Conservation (phyloP, 1,140 invertebrate genomes). For the Anoplolepis gracilipes region DNA sequence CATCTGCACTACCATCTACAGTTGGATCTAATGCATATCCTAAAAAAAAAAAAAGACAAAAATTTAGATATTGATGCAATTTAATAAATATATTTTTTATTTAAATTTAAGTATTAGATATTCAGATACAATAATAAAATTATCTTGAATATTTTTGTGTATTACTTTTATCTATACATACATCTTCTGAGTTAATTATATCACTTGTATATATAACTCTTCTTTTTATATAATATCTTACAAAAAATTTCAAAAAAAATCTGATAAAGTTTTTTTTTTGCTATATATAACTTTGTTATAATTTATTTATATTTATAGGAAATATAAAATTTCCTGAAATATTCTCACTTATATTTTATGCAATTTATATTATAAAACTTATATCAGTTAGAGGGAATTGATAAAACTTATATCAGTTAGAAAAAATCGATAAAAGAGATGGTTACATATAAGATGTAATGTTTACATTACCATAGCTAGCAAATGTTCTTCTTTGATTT, state of each 20-base stretch:
- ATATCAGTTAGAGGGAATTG: too few species aligned
- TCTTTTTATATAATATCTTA: background rate
- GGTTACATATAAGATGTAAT: slow-evolving; percentile 29
- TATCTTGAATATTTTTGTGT: background rate
- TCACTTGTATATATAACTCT: too few species aligned
- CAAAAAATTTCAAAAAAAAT: too few species aligned
- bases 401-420: too few species aligned
- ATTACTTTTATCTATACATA: background rate
- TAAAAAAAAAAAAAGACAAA: slow-evolving; percentile 74
- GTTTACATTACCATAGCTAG: slow-evolving; percentile 91
- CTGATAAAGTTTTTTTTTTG: too few species aligned
- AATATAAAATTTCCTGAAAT: background rate
- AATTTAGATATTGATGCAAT: slow-evolving; percentile 8
- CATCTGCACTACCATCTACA: slow-evolving; percentile 89
- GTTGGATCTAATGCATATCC: slow-evolving; percentile 98
- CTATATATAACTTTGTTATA: too few species aligned
- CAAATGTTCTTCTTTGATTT: slow-evolving; percentile 97
- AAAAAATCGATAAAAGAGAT: background rate
- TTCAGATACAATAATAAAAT: background rate
- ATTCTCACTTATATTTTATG: background rate
- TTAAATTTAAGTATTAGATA: background rate
- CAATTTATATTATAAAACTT: background rate
- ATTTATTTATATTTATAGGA: background rate
- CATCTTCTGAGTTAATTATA: background rate
- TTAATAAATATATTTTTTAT: background rate